These are phyloP conservation scores for Triplophysa dalaica DNA, from an alignment of 2,113 vertebrate genomes.

Conservation along the genomic window DNA sequence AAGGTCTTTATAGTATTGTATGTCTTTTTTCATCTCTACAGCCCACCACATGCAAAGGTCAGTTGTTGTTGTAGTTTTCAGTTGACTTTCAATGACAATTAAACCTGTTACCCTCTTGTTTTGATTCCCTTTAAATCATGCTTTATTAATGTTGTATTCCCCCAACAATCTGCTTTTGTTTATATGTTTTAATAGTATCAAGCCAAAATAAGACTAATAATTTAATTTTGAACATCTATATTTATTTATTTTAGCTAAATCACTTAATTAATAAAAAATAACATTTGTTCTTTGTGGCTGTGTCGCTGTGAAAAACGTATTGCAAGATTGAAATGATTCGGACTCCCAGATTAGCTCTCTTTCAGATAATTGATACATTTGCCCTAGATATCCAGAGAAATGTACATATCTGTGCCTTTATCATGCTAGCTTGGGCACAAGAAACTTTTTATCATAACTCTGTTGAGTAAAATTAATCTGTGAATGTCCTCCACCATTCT, in stretches of 20 bases:
- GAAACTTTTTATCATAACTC: background rate
- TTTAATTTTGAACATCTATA: background rate
- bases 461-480: background rate
- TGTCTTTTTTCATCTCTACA: constrained; percentile 1
- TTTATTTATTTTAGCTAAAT: background rate
- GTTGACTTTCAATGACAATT: constrained; percentile 1
- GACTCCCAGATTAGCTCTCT: too few species aligned
- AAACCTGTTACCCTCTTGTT: background rate
- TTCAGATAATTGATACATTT: background rate
- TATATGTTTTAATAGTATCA: background rate
- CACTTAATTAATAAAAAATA: background rate
- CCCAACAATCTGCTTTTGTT: background rate
- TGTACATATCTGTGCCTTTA: constrained; percentile 23
- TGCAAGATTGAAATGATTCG: background rate
- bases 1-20: constrained; percentile 5
- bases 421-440: constrained; percentile 16
- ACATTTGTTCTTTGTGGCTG: background rate
- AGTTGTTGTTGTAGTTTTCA: constrained; percentile 1
- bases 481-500: background rate
- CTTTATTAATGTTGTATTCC: background rate
- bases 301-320: background rate
- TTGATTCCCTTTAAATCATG: background rate
- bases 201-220: background rate
- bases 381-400: constrained; percentile 5
- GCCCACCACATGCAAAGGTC: constrained; percentile 31